phyloP scores from a whole-genome alignment of 92 coral and sea anemone species.

The Zoanthus gigantus region DNA sequence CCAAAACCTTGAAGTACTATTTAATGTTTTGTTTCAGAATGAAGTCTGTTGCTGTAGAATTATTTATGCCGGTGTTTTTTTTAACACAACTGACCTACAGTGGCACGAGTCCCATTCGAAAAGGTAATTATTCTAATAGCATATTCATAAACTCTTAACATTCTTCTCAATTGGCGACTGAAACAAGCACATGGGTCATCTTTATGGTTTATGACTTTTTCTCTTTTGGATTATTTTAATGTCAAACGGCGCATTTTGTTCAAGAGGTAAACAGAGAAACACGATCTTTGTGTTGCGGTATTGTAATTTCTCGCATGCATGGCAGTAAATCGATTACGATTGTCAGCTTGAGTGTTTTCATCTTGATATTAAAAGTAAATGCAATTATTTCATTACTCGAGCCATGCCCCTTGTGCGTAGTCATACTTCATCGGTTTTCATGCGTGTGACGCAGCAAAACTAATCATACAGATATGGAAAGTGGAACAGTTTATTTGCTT shows the following conservation, averaged over 20 bases:
- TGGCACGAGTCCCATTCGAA: neutral
- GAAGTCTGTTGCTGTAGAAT: neutral
- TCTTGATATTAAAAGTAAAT: neutral
- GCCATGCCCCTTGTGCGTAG: neutral
- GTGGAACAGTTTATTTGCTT: neutral
- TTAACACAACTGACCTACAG: neutral
- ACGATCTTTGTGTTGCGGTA: neutral
- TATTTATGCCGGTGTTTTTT: constrained; percentile 11
- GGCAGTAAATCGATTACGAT: neutral
- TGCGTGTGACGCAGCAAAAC: neutral
- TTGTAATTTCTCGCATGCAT: neutral
- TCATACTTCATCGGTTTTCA: neutral
- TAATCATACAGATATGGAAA: neutral
- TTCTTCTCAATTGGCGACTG: too few relatives aligned
- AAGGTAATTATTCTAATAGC: neutral
- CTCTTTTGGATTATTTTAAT: neutral
- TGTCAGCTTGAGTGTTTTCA: neutral
- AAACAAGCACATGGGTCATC: too few relatives aligned
- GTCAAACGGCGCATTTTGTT: neutral
- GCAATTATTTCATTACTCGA: neutral
- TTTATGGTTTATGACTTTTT: neutral
- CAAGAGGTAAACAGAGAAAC: neutral
- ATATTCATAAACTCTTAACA: too few relatives aligned
- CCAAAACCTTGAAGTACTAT: neutral
- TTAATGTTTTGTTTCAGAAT: neutral